Evolutionary conservation across 2,888 invertebrate genomes (phyloP).

Genomic region (Germaria angustata): DNA sequence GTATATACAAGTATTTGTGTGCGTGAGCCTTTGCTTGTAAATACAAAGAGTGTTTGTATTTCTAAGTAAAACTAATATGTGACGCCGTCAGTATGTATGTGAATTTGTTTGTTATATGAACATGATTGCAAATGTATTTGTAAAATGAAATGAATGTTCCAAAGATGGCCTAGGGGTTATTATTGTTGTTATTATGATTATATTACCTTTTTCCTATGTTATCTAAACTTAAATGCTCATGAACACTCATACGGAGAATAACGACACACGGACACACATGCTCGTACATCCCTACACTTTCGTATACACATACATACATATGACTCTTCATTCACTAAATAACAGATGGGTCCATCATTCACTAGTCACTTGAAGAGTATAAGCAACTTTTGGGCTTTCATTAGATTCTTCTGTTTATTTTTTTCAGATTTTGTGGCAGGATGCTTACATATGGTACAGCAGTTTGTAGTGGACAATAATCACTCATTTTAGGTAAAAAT

Average conservation of each 20-base stretch:
- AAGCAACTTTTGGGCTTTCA: conserved; percentile 27
- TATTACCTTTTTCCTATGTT: conserved; percentile 56
- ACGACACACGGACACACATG: not conserved
- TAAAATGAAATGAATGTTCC: conserved; percentile 54
- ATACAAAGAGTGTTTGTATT: conserved; percentile 20
- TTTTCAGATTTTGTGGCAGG: not conserved
- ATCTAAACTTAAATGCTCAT: conserved; percentile 55
- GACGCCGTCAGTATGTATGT: not conserved
- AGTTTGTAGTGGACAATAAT: conserved; percentile 58
- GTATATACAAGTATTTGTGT: not conserved
- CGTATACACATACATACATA: not conserved
- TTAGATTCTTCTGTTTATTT: conserved; percentile 15
- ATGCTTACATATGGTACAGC: too few species aligned
- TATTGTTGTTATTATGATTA: conserved; percentile 64
- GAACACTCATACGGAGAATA: conserved; percentile 31
- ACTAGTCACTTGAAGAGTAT: not conserved
- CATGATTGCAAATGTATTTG: conserved; percentile 2
- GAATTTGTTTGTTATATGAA: not conserved
- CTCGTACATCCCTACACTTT: not conserved
- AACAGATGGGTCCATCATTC: conserved; percentile 17
- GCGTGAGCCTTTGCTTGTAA: not conserved
- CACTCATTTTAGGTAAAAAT: conserved; percentile 42
- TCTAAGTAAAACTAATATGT: not conserved
- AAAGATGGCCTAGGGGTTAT: conserved; percentile 57
- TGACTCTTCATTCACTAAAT: not conserved